Conservation (phyloP, 2,797 vertebrate genomes). For the Karalla daura region DNA sequence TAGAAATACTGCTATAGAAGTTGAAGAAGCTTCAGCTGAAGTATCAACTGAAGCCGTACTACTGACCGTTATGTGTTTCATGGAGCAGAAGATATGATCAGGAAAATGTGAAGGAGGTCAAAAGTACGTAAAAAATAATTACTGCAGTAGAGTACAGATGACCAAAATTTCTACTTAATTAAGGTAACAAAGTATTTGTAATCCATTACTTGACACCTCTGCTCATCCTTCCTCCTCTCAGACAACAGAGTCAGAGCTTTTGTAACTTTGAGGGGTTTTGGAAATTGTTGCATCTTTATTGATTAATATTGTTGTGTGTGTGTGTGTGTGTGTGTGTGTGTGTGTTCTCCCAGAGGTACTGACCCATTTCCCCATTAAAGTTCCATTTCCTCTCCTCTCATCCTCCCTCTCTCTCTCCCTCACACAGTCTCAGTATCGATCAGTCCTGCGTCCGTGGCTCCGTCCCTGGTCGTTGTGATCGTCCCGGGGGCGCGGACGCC, state of each 20-base stretch:
- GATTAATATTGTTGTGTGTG: not conserved
- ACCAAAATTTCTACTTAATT: no score
- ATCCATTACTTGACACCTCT: no score
- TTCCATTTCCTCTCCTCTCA: slow-evolving; percentile 24
- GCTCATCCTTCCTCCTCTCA: not conserved
- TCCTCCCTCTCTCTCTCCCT: slow-evolving; percentile 1
- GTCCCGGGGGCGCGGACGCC: not conserved
- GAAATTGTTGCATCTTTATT: not conserved
- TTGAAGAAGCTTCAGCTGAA: no score
- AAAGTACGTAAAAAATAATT: no score
- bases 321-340: not conserved
- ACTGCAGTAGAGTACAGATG: no score
- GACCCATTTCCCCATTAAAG: slow-evolving; percentile 27
- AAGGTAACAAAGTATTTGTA: no score
- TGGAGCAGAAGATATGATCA: no score
- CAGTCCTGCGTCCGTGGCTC: not conserved
- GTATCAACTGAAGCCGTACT: no score
- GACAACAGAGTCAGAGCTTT: not conserved
- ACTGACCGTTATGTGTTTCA: no score
- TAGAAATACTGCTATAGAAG: no score
- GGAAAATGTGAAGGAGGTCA: no score
- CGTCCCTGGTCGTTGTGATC: slow-evolving; percentile 11
- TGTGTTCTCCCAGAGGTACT: not conserved
- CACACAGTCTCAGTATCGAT: slow-evolving; percentile 22
- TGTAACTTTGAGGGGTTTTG: not conserved